These are phyloP conservation scores for Rhinopithecus roxellana DNA, from an alignment of 2,113 vertebrate species.

Conservation along the genomic window DNA sequence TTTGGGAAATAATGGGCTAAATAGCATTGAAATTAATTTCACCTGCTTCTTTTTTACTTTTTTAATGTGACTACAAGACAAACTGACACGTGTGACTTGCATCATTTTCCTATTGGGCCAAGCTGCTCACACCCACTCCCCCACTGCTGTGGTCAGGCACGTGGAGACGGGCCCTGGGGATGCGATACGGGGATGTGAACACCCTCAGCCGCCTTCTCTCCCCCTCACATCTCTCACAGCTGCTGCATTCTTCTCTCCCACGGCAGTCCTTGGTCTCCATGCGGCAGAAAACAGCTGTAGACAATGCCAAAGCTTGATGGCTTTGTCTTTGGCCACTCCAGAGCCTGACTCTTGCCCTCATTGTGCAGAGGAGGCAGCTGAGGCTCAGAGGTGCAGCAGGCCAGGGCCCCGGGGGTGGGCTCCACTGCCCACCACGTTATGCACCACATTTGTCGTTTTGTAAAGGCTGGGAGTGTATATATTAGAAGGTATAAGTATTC, in stretches of 20 bases:
- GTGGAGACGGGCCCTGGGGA: too few species aligned
- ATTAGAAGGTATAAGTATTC: background rate
- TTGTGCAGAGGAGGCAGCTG: background rate
- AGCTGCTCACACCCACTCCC: background rate
- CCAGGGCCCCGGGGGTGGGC: background rate
- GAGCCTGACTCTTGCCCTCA: background rate
- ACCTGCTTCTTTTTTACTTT: background rate
- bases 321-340: background rate
- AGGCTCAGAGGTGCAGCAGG: background rate
- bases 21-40: background rate
- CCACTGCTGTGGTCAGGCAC: too few species aligned
- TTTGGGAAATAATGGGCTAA: background rate
- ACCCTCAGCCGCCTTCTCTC: background rate
- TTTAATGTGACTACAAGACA: background rate
- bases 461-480: too few species aligned
- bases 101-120: background rate
- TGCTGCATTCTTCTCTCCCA: background rate
- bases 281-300: background rate
- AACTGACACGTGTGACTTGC: background rate
- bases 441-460: background rate
- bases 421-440: background rate
- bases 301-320: background rate
- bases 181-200: background rate
- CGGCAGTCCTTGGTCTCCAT: background rate
- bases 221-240: background rate